Base-by-base conservation (phyloP, 1,140 invertebrate species). In the Scaptomyza montana region DNA sequence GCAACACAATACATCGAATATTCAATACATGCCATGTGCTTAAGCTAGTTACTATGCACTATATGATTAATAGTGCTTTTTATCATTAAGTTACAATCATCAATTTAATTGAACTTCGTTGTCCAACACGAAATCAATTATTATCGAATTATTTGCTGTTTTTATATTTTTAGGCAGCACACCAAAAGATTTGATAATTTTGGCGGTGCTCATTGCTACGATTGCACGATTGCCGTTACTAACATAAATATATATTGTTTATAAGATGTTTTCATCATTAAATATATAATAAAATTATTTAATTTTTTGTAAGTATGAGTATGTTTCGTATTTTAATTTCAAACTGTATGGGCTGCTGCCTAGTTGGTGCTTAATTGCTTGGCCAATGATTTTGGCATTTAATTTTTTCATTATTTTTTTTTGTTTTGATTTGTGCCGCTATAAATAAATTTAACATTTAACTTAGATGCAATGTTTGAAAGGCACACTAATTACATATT, bases 141-240 rank as follows among this genome's bases (percentile, higher is more conserved):
- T 30, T 53, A 72, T 68, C 60, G 63, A 66, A 50, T 68, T 54
- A 33, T 33, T 6, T 33, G 7, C 7, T 33, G 5, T 33, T 33
- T 1, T 33, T 5, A 6, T 6, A 21, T 64, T 45, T 12, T 80
- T 46, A 50, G 73, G 63, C 60, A 75, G 78, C 81, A 78, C 80
- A 62, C 65, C 73, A 71, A 78, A 67, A 63, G 41, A 63, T 70
- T 60, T 54, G 7, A 36, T 41, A 63, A 49, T 55, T 74, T 69
- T 76, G 74, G 62, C 65, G 55, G 43, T 63, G 63, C 63, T 66
- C 57, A 67, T 75, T 81, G 78, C 78, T 75, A 87, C 75, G 75
- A 86, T 86, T 86, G 82, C 82, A 86, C 82, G 76, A 77, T 87
- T 87, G 82, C 82, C 82, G 82, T 87, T 78, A 66, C 67, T 77